phyloP scores from a whole-genome alignment of 2,113 vertebrate species.

The zebrafish (Danio rerio) region DNA sequence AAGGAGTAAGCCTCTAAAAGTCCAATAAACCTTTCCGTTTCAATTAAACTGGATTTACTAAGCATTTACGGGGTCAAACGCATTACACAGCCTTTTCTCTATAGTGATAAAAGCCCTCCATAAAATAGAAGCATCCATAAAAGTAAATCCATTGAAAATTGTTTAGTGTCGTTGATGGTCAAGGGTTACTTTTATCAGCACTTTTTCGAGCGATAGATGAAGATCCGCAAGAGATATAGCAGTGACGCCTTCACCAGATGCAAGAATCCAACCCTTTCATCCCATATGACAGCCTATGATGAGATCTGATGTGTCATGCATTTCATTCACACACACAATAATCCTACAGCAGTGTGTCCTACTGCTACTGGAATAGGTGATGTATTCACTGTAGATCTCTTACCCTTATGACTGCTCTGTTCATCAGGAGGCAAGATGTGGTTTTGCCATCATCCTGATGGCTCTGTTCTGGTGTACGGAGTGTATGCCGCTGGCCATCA shows the following conservation, averaged over 20 bases:
- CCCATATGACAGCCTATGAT: too few relatives aligned
- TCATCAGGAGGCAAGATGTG: conserved; percentile 84
- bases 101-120: conserved; percentile 15
- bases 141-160: conserved; percentile 35
- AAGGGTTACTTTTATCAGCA: conserved; percentile 54
- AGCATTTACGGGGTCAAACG: not conserved
- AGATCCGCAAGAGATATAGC: conserved; percentile 29
- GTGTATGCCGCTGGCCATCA: conserved; percentile 88
- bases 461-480: conserved; percentile 92
- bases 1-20: too few relatives aligned
- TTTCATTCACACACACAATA: not conserved
- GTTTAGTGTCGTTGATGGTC: conserved; percentile 55
- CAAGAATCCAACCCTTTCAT: too few relatives aligned
- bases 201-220: conserved; percentile 31
- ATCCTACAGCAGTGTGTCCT: not conserved
- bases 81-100: not conserved
- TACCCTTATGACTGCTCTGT: conserved; percentile 23
- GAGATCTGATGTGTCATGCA: not conserved
- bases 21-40: too few relatives aligned
- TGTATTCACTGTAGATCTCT: not conserved
- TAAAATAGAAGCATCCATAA: conserved; percentile 47
- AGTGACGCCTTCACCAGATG: not conserved
- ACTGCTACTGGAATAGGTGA: too few relatives aligned
- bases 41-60: too few relatives aligned
- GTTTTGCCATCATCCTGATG: conserved; percentile 89